Base-by-base conservation (phyloP, 1,140 invertebrate species). In the Stegodyphus mimosarum region DNA sequence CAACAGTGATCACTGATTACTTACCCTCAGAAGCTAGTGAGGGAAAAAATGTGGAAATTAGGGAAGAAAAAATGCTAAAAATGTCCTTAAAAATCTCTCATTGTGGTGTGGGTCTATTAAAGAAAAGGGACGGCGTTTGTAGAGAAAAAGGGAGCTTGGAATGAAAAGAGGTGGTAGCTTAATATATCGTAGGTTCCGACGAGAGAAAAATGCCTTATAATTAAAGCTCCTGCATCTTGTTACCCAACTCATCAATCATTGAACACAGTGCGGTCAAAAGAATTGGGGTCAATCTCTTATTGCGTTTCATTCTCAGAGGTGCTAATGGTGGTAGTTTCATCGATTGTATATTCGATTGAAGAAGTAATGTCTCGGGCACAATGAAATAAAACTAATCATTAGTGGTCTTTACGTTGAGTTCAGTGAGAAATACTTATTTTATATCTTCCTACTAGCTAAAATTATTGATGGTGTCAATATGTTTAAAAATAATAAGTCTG, bases 201-300 rank as follows among this genome's bases (percentile, higher is more conserved):
- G 72, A 84, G 73, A 84, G 81, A 81, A 73, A 81, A 81, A 81
- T 84, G 81, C 81, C 80, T 84, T 84, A 84, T 84, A 84, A 84
- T 84, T 84, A 84, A 84, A 84, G 81, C 72, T 10, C 80, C 81
- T 84, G 81, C 81, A 84, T 84, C 81, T 84, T 76, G 81, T 84
- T 84, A 84, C 81, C 64, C 55, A 75, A 75, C 81, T 84, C 81
- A 84, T 84, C 81, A 84, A 84, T 84, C 81, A 84, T 84, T 84
- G 72, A 69, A 60, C 79, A 64, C 49, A 80, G 78, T 67, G 78
- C 71, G 80, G 71, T 17, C 48, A 15, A 67, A 83, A 67, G 80
- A 83, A 83, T 83, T 83, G 80, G 79, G 79, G 79, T 83, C 80
- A 83, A 74, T 83, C 80, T 83, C 80, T 74, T 52, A 83, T 83